Evolutionary conservation across 23 tunicate species (phyloP).

Genomic region (Oikopleura albicans): DNA sequence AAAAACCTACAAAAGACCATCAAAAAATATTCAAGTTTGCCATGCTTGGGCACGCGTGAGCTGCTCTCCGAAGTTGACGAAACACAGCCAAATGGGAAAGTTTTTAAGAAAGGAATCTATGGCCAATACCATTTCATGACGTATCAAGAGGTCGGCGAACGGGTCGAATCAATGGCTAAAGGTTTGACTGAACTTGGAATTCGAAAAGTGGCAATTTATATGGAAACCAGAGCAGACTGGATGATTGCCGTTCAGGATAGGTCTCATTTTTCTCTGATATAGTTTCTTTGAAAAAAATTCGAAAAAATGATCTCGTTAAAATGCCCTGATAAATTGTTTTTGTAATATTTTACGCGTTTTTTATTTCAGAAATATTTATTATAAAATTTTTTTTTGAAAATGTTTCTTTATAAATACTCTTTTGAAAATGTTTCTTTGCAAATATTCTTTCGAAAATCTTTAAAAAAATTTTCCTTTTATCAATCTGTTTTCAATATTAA

Average conservation of each 20-base stretch:
- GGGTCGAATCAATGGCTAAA: constrained; percentile 30
- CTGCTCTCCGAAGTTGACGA: constrained; percentile 73
- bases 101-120: constrained; percentile 75
- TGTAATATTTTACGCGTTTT: too few relatives aligned
- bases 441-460: too few relatives aligned
- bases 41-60: constrained; percentile 54
- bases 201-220: constrained; percentile 50
- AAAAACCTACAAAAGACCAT: constrained; percentile 34
- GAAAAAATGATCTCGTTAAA: too few relatives aligned
- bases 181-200: constrained; percentile 34
- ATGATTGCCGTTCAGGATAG: constrained; percentile 45
- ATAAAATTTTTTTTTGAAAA: too few relatives aligned
- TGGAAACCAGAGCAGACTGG: constrained; percentile 82
- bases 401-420: too few relatives aligned
- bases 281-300: too few relatives aligned
- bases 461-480: too few relatives aligned
- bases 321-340: too few relatives aligned
- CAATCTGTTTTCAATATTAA: too few relatives aligned
- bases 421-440: too few relatives aligned
- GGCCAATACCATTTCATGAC: constrained; percentile 67
- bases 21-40: constrained; percentile 20
- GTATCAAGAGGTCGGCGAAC: constrained; percentile 26
- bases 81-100: constrained; percentile 71
- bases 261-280: too few relatives aligned
- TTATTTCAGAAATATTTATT: too few relatives aligned